A percentile compares a stretch with the other conserved stretches of the same genome.
Conservation (phyloP, 2,797 vertebrate species). For the Tapirus indicus region DNA sequence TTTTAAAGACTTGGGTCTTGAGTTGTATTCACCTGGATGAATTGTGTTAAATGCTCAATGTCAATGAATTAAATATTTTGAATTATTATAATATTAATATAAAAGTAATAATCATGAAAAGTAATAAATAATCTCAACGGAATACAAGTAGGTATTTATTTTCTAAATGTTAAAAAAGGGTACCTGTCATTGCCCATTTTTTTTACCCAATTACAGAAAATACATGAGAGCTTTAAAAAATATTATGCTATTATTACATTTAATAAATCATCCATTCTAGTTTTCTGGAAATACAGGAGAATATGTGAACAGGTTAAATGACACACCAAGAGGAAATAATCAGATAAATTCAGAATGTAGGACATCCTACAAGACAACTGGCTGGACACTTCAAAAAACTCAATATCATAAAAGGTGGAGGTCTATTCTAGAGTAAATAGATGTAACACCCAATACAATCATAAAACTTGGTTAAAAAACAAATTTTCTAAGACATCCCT, state of each 20-base stretch:
- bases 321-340: not conserved
- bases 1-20: not conserved
- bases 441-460: not conserved
- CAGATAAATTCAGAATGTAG: not conserved
- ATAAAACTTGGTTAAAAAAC: conserved; percentile 12
- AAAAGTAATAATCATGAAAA: conserved; percentile 37
- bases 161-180: conserved; percentile 32
- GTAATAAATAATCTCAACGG: not conserved
- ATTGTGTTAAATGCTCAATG: not conserved
- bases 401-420: not conserved
- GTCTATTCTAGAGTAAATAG: not conserved
- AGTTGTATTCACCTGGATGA: not conserved
- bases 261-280: conserved; percentile 16
- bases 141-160: conserved; percentile 3
- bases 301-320: conserved; percentile 1
- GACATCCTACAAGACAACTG: not conserved
- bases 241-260: not conserved
- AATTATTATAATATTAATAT: not conserved
- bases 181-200: not conserved
- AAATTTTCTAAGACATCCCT: not conserved
- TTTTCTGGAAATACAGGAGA: conserved; percentile 2
- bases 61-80: conserved; percentile 11
- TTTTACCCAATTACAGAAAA: not conserved
- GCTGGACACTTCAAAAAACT: not conserved
- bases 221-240: not conserved